Percentiles rank a stretch among this genome's conserved stretches.
These are phyloP conservation scores for Phoxinus phoxinus DNA, from an alignment of 2,113 vertebrate genomes.

Conservation along the genomic window DNA sequence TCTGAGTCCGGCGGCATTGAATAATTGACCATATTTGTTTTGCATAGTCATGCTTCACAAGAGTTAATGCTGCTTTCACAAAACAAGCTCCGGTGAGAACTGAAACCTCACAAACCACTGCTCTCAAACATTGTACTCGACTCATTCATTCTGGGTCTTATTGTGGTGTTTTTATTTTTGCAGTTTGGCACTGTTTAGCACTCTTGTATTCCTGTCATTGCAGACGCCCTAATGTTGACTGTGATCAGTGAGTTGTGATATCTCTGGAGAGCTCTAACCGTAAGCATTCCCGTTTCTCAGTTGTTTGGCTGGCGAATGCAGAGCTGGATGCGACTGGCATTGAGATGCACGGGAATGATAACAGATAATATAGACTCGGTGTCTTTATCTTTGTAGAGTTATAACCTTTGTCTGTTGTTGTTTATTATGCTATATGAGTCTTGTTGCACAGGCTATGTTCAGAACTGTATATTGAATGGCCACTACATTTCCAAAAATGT, in stretches of 20 bases:
- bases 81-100: neutral
- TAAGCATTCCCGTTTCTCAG: neutral
- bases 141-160: neutral
- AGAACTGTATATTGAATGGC: neutral
- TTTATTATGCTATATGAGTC: neutral
- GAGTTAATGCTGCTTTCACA: neutral
- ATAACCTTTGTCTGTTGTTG: neutral
- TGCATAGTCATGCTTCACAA: neutral
- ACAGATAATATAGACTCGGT: no score
- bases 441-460: neutral
- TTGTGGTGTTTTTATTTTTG: neutral
- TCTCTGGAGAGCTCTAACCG: neutral
- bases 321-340: neutral
- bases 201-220: neutral
- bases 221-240: neutral
- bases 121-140: neutral
- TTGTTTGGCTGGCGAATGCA: neutral
- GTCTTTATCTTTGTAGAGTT: neutral
- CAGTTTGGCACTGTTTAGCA: neutral
- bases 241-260: neutral
- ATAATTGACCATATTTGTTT: constrained; percentile 28
- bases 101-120: neutral
- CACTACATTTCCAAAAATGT: neutral
- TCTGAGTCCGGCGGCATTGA: constrained; percentile 5
- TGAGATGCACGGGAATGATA: neutral